Conservation (phyloP, 2,113 vertebrate species). For the Mandrillus leucophaeus region DNA sequence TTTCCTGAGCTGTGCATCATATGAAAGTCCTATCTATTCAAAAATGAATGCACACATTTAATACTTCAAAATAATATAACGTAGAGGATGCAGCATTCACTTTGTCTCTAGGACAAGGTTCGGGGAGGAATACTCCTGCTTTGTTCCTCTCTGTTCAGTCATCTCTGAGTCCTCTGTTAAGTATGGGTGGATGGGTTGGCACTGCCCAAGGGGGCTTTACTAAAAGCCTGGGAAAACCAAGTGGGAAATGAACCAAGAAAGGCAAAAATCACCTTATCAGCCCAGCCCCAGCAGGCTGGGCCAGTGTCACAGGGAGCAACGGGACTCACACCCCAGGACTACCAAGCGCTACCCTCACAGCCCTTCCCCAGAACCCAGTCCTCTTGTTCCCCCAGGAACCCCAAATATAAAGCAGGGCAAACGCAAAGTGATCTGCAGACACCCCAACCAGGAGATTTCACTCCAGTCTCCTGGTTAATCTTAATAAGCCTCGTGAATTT, state of each 20-base stretch:
- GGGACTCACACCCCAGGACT: fast-evolving
- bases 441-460: not conserved
- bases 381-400: not conserved
- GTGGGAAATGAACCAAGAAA: not conserved
- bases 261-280: not conserved
- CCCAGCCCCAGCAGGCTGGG: not conserved
- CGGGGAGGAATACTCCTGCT: not conserved
- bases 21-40: fast-evolving
- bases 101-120: not conserved
- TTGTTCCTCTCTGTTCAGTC: not conserved
- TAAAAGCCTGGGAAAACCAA: not conserved
- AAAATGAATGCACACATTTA: not conserved
- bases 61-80: not conserved
- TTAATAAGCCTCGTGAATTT: not conserved
- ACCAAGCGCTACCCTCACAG: fast-evolving
- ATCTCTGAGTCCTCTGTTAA: not conserved
- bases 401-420: not conserved
- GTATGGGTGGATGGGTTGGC: not conserved
- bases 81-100: not conserved
- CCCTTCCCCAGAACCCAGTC: not conserved
- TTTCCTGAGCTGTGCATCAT: not conserved
- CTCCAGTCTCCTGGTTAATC: not conserved
- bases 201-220: not conserved
- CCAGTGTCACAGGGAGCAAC: not conserved
- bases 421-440: not conserved